Conservation (phyloP, 2,888 invertebrate genomes). For the Molanna angustata region DNA sequence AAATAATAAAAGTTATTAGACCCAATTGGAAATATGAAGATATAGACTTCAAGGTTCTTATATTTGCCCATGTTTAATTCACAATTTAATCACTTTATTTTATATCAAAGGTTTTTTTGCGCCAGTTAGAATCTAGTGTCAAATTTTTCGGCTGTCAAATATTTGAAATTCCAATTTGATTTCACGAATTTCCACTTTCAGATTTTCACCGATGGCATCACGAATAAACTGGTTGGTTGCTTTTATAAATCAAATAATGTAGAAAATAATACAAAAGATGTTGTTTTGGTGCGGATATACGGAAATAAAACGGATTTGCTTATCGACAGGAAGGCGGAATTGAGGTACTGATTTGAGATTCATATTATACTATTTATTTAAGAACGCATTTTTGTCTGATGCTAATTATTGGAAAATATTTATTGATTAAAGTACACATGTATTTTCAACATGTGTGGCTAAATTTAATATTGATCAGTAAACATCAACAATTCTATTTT, state of each 20-base stretch:
- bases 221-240: constrained; percentile 87
- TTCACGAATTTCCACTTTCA: too few relatives aligned
- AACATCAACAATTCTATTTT: too few relatives aligned
- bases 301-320: constrained; percentile 91
- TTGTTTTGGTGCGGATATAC: constrained; percentile 85
- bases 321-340: constrained; percentile 85
- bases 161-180: constrained; percentile 8
- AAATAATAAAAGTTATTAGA: constrained; percentile 65
- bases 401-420: too few relatives aligned
- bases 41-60: constrained; percentile 67
- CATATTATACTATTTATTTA: background rate
- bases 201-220: constrained; percentile 92
- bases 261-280: constrained; percentile 49
- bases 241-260: constrained; percentile 44
- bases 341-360: constrained; percentile 49
- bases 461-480: too few relatives aligned
- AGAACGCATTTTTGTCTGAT: too few relatives aligned
- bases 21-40: constrained; percentile 65
- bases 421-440: too few relatives aligned
- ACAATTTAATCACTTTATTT: too few relatives aligned
- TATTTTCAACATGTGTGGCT: too few relatives aligned
- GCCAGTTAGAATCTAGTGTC: constrained; percentile 14
- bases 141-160: background rate
- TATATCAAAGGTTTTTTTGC: too few relatives aligned
- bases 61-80: too few relatives aligned